Percentiles rank a stretch among this genome's conserved stretches.
Conservation (phyloP, 2,797 vertebrate genomes). For the Pangasius djambal region DNA sequence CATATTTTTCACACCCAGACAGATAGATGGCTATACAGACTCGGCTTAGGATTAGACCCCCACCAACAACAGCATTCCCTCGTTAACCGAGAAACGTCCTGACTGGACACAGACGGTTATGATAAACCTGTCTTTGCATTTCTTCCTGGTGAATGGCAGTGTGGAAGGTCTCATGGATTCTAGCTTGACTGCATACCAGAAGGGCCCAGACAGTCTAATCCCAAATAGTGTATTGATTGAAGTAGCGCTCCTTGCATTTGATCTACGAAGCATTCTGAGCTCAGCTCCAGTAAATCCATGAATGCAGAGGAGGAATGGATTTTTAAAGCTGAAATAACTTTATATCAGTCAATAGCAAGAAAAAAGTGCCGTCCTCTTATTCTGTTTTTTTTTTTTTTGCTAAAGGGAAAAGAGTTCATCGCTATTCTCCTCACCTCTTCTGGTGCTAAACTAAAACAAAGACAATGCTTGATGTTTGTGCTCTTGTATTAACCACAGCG, state of each 20-base stretch:
- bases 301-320: conserved; percentile 54
- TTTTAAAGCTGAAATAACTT: conserved; percentile 60
- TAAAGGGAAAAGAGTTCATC: conserved; percentile 39
- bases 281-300: conserved; percentile 46
- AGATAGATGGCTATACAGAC: not conserved
- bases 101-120: not conserved
- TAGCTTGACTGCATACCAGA: conserved; percentile 13
- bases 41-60: not conserved
- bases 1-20: not conserved
- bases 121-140: conserved; percentile 29
- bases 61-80: not conserved
- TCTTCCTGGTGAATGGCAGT: conserved; percentile 7
- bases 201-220: conserved; percentile 59
- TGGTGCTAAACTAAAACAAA: conserved; percentile 47
- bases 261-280: conserved; percentile 57
- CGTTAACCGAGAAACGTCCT: not conserved
- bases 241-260: conserved; percentile 57
- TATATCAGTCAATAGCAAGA: conserved; percentile 55
- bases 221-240: conserved; percentile 71
- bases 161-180: conserved; percentile 29
- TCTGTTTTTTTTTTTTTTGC: conserved; percentile 21
- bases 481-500: conserved; percentile 59
- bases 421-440: conserved; percentile 48
- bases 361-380: conserved; percentile 12
- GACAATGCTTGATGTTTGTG: conserved; percentile 64